These are phyloP conservation scores for Psettodes erumei DNA, from an alignment of 2,113 vertebrate genomes.

Conservation along the genomic window DNA sequence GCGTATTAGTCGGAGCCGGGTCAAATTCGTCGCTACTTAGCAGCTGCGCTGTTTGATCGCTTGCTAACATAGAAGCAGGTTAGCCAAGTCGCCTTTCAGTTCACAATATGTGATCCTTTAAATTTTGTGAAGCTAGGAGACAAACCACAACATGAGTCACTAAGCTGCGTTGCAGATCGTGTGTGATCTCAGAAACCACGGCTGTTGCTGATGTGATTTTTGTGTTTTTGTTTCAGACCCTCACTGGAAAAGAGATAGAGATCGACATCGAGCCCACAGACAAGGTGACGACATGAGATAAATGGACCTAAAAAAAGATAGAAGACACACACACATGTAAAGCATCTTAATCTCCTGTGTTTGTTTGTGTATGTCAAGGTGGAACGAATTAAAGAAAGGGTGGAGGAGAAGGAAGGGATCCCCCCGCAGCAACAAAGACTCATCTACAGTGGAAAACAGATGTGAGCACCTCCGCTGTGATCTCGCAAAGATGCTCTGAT, in stretches of 20 bases:
- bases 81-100: too few relatives aligned
- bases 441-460: slow-evolving; percentile 97
- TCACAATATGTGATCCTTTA: background rate
- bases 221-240: slow-evolving; percentile 84
- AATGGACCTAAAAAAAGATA: background rate
- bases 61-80: background rate
- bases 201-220: background rate
- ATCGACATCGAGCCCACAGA: slow-evolving; percentile 96
- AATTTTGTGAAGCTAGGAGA: background rate
- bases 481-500: background rate
- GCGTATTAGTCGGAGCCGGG: fast-evolving
- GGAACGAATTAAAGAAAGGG: slow-evolving; percentile 95
- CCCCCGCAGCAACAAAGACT: slow-evolving; percentile 96
- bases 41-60: background rate
- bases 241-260: slow-evolving; percentile 95
- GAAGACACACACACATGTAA: too few relatives aligned
- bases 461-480: slow-evolving; percentile 79
- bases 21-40: background rate
- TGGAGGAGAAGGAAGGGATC: slow-evolving; percentile 96
- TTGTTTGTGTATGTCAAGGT: slow-evolving; percentile 79
- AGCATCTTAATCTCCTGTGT: background rate
- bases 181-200: background rate
- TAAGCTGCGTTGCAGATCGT: background rate
- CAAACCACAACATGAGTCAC: background rate
- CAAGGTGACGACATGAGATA: slow-evolving; percentile 81